These are phyloP conservation scores for Caloenas nicobarica DNA, from an alignment of 2,113 vertebrate species.

Conservation along the genomic window DNA sequence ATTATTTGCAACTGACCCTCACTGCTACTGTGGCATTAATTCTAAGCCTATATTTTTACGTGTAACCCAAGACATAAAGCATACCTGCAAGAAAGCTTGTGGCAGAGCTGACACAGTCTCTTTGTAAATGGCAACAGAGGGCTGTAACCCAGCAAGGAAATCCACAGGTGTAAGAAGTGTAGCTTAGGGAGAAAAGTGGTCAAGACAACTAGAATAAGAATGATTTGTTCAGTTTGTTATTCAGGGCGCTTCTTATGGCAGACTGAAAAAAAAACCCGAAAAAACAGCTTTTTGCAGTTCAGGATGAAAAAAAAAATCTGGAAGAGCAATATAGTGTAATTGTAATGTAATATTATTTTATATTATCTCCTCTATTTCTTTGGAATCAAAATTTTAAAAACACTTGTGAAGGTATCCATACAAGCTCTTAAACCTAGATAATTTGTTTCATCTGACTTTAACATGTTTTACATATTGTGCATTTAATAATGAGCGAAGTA, in stretches of 20 bases:
- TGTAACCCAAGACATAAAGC: neutral
- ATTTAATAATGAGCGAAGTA: constrained; percentile 75
- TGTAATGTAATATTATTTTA: constrained; percentile 41
- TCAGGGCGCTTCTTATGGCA: neutral
- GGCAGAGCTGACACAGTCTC: neutral
- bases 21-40: neutral
- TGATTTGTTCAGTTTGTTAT: neutral
- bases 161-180: neutral
- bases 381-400: constrained; percentile 58
- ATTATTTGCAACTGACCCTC: constrained; percentile 1
- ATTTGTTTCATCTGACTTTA: constrained; percentile 68
- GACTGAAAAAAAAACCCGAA: neutral
- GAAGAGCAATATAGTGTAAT: neutral
- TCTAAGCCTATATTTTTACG: neutral
- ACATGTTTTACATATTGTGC: constrained; percentile 64
- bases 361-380: constrained; percentile 47
- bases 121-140: neutral
- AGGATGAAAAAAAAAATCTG: constrained; percentile 17
- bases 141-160: neutral
- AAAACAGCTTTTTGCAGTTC: constrained; percentile 37
- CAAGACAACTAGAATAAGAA: neutral
- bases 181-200: neutral
- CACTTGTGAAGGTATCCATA: constrained; percentile 22
- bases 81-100: neutral
- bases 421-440: constrained; percentile 61